These are phyloP conservation scores for Plemyria rubiginata DNA, from an alignment of 2,888 invertebrate genomes.

Conservation along the genomic window DNA sequence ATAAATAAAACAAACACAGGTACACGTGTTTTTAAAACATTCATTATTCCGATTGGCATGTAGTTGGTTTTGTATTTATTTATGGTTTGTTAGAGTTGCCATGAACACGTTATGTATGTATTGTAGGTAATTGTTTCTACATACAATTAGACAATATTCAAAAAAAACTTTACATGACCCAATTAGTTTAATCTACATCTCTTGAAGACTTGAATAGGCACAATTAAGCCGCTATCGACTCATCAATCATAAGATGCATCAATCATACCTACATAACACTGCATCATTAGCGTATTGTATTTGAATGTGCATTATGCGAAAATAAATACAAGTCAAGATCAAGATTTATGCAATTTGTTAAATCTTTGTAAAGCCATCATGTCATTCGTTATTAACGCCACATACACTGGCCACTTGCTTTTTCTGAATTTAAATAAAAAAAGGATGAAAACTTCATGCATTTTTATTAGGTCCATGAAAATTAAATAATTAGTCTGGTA, in stretches of 20 bases:
- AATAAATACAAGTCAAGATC: constrained; percentile 8
- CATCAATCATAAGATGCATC: constrained; percentile 26
- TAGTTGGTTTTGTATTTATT: background rate
- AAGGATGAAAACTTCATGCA: too few relatives aligned
- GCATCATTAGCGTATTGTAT: constrained; percentile 25
- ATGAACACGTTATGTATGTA: background rate
- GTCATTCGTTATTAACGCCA: too few relatives aligned
- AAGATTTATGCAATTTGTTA: constrained; percentile 1
- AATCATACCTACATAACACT: constrained; percentile 5
- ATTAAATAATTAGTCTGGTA: too few relatives aligned
- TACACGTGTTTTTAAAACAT: constrained; percentile 16
- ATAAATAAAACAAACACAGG: background rate
- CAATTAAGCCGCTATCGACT: constrained; percentile 9
- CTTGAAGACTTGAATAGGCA: constrained; percentile 17
- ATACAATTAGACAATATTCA: too few relatives aligned
- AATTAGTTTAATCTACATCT: background rate
- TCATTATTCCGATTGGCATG: background rate
- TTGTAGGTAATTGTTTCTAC: too few relatives aligned
- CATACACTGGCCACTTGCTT: too few relatives aligned
- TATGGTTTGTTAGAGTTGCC: background rate
- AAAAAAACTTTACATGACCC: too few relatives aligned
- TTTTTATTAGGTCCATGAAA: too few relatives aligned
- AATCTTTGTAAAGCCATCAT: background rate
- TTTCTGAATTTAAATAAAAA: too few relatives aligned
- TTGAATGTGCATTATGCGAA: constrained; percentile 10